phyloP scores from a whole-genome alignment of 2,888 invertebrate species.

The Drosophila nr. perissopoda region DNA sequence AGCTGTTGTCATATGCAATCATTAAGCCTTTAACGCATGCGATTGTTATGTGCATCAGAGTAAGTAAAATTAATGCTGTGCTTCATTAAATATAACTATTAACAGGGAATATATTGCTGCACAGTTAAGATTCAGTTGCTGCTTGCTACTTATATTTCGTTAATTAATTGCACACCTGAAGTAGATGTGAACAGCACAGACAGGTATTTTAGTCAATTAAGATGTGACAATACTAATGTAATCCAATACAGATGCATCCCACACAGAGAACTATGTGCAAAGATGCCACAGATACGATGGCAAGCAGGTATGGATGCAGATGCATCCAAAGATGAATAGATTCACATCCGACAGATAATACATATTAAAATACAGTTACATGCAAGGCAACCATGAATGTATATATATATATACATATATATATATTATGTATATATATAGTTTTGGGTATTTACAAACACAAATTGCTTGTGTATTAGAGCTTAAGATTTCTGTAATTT shows the following conservation, averaged over 20 bases:
- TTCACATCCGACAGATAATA: background rate
- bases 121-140: background rate
- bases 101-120: background rate
- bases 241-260: background rate
- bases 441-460: background rate
- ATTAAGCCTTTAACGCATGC: background rate
- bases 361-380: background rate
- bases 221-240: background rate
- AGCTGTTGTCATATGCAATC: background rate
- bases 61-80: background rate
- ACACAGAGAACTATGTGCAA: background rate
- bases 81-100: background rate
- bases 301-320: background rate
- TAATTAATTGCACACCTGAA: background rate
- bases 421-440: background rate
- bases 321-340: background rate
- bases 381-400: background rate
- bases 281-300: background rate
- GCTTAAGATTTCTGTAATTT: conserved; percentile 18
- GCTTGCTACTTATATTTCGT: background rate
- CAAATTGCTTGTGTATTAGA: conserved; percentile 23
- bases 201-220: background rate
- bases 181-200: background rate
- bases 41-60: background rate
- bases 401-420: too few species aligned